Base-by-base conservation (phyloP, 1,140 invertebrate species). In the Nylanderia fulva region DNA sequence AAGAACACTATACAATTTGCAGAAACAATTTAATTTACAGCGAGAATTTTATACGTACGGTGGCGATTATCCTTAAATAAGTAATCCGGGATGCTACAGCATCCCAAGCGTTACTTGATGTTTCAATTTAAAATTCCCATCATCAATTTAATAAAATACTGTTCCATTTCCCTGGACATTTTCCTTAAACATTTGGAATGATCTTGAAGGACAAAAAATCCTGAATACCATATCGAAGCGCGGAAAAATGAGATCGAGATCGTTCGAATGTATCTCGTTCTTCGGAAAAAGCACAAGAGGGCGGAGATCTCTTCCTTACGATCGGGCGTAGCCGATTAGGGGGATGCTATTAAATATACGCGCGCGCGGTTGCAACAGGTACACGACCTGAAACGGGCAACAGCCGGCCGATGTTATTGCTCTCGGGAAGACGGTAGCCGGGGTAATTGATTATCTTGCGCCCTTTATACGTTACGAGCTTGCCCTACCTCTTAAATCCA, bases 361-460 rank as follows among this genome's bases (percentile, higher is more conserved):
- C 60, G 36, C 60, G 36, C 87, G 80, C 63, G 42, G 84, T 60
- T 84, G 86, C 86, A 90, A 85, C 86, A 90, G 89, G 89, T 90
- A 90, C 86, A 88, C 74, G 60, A 85, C 84, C 68, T 84, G 69
- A 63, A 85, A 74, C 75, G 54, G 63, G 84, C 86, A 91, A 80
- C 88, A 69, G 77, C 88, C 85, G 85, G 83, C 58, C 85, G 88
- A 91, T 89, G 88, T 90, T 90, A 89, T 91, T 88, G 85, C 85
- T 79, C 83, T 76, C 88, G 83, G 90, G 88, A 86, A 93, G 91
- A 90, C 91, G 90, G 92, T 92, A 90, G 91, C 91, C 79, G 88
- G 86, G 89, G 92, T 93, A 93, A 93, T 93, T 93, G 91, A 92
- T 93, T 93, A 93, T 93, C 92, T 91, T 91, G 92, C 89, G 89